Evolutionary conservation across 1,140 invertebrate genomes (phyloP), one percentile per base, ranked within the genome.

Genomic region (Nomia melanderi): DNA sequence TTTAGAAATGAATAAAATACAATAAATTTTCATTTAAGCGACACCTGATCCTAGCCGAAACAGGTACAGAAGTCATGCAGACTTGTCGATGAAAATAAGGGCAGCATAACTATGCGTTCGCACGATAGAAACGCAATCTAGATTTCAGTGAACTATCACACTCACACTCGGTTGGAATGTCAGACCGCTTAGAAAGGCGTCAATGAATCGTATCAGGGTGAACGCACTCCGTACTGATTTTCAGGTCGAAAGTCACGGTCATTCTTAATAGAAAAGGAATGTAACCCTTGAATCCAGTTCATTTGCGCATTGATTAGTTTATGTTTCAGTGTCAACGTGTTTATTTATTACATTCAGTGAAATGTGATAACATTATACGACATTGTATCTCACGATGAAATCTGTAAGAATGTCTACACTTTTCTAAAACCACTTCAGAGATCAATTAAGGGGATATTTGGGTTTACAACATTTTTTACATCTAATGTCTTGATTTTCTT

Each of bases 21-120:
- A n/a, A n/a, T n/a, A n/a, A n/a, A n/a, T n/a, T n/a, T n/a, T n/a
- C n/a, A n/a, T n/a, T n/a, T n/a, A n/a, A n/a, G n/a, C n/a, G n/a
- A 39, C 23, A 23, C 20, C 31, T 39, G 7, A 12, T 4, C 27
- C 12, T 29, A 47, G 36, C 12, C 47, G 56, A 36, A 50, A 60
- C 27, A 70, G 14, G 33, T 23, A 23, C 41, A 27, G 44, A 54
- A 60, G 23, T 5, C 25, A 50, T 65, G 63, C 29, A 75, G 78
- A 78, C 74, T 81, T 83, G 70, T 75, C 81, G 57, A 83, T 25
- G 82, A 79, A 84, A 79, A 77, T 50, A 77, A 64, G 47, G 81
- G 71, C 47, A 82, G 70, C 59, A 62, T 56, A 25, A 25, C 63
- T 56, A 77, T 44, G 75, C 64, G 79, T 66, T 54, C 59, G 36